phyloP scores from a whole-genome alignment of 2,797 vertebrate species.

The Acropternis orthonyx region DNA sequence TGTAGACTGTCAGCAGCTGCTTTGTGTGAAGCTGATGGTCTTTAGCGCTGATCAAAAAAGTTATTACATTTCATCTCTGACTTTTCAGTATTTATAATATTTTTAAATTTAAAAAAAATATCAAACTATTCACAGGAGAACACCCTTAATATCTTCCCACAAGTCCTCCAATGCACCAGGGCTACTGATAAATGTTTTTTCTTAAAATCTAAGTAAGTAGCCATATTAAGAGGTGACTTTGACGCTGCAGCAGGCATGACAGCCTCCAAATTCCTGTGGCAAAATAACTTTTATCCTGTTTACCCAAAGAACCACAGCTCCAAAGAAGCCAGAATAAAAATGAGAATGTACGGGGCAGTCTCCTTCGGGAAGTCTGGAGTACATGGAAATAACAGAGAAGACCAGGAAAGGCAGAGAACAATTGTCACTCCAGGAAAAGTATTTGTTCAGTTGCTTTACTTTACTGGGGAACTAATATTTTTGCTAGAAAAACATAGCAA shows the following conservation, averaged over 20 bases:
- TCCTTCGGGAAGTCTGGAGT: background rate
- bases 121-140: background rate
- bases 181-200: background rate
- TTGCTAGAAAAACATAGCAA: background rate
- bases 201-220: background rate
- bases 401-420: background rate
- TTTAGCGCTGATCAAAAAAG: background rate
- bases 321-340: background rate
- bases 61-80: background rate
- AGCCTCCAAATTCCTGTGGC: background rate
- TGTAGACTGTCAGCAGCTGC: background rate
- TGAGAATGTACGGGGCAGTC: background rate
- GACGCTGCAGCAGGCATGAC: background rate
- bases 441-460: background rate
- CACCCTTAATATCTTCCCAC: background rate
- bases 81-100: background rate
- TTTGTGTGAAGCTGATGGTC: background rate
- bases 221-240: background rate
- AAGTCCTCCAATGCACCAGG: background rate
- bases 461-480: background rate
- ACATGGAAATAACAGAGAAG: background rate
- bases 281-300: background rate
- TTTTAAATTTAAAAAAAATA: background rate
- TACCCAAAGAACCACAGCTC: background rate
- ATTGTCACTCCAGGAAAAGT: background rate